Evolutionary conservation across 2,113 vertebrate species (phyloP), one percentile per base, ranked within the genome.

Genomic region (Egretta garzetta): DNA sequence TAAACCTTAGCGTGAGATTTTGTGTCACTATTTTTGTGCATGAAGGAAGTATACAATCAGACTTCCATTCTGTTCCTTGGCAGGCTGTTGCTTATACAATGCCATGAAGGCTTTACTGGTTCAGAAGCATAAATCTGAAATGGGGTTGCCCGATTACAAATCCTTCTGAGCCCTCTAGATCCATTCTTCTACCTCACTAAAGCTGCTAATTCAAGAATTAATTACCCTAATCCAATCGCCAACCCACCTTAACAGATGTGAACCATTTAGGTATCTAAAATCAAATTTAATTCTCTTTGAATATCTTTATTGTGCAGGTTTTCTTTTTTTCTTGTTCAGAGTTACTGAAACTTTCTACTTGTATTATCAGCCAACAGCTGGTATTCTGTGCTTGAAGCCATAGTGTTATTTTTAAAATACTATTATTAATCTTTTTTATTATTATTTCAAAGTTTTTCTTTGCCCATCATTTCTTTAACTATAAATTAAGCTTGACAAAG

Each of bases 401-500:
- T 19, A 35, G 43, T 45, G 53, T 55, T 93, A 47, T 56, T 58
- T 74, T 83, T 53, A 11, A 4, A 64, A 62, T 63, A 60, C 52
- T 86, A 43, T 62, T 91, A 90, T 72, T 84, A 83, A 72, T 55
- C 1, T 80, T 80, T 83, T 83, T 74, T 64, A 32, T 90, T 92
- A 63, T 85, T 96, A 73, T 94, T 90, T 93, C 56, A 94, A 86
- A 90, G 32, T 5, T 45, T 97, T 91, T 88, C 30, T 79, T 91
- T 94, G 39, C 32, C 28, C 1, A 4, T 74, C 2, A 4, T 68
- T 93, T 66, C 37, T 85, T 92, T 70, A 63, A 22, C 21, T 49
- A 79, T 82, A 87, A 79, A 94, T 93, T 76, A 85, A 73, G 33
- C 39, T 70, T 81, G 56, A 55, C n/a, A 56, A 68, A 72, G 12